Evolutionary conservation across 2,888 invertebrate species (phyloP).

Genomic region (Caenorhabditis doughertyi): DNA sequence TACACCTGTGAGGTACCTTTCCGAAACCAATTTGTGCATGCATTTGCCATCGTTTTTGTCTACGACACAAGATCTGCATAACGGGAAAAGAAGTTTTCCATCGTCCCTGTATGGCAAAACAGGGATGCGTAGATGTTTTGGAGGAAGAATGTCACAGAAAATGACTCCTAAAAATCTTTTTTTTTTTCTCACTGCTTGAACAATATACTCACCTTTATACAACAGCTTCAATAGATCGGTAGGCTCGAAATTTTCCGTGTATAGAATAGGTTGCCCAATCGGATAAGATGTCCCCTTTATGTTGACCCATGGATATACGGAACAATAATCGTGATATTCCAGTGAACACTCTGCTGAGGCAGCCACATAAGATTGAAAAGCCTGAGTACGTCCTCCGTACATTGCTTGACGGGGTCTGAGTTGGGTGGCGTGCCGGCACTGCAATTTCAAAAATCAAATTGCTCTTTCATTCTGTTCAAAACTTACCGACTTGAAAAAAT

Average conservation of each 20-base stretch:
- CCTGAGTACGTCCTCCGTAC: not conserved
- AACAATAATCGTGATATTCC: slow-evolving; percentile 1
- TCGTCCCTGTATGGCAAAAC: not conserved
- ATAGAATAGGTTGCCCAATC: not conserved
- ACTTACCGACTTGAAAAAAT: not conserved
- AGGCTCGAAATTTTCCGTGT: not conserved
- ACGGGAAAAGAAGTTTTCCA: not conserved
- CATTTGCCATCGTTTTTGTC: no score
- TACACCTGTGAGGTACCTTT: not conserved
- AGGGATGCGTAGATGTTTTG: not conserved
- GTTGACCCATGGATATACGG: slow-evolving; percentile 2
- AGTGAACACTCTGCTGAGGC: not conserved
- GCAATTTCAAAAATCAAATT: not conserved
- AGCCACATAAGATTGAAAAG: not conserved
- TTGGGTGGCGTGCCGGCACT: not conserved
- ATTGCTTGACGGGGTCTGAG: not conserved
- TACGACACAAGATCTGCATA: not conserved
- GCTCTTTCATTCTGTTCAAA: not conserved
- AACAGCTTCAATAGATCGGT: no score
- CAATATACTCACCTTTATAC: no score
- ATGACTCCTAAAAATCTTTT: no score
- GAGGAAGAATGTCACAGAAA: not conserved
- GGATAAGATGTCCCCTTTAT: not conserved
- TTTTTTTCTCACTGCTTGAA: no score
- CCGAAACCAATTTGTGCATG: not conserved